A percentile compares a stretch with the other conserved stretches of the same genome.
phyloP scores from a whole-genome alignment of 1,140 invertebrate species.

The Papilio dardanus region DNA sequence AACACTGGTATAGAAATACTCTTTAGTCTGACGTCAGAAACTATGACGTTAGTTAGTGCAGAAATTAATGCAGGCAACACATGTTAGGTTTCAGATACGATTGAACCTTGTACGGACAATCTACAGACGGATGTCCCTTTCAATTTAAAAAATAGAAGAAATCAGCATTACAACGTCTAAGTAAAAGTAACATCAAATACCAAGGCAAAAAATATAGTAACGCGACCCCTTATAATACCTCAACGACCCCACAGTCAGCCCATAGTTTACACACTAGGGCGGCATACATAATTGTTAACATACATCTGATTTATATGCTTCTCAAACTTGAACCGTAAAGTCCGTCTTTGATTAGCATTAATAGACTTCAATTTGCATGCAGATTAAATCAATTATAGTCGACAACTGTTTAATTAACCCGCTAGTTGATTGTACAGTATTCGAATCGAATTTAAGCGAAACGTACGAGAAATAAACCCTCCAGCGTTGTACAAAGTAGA shows the following conservation, averaged over 20 bases:
- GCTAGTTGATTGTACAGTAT: not conserved
- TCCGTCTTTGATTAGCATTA: slow-evolving; percentile 17
- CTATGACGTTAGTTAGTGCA: not conserved
- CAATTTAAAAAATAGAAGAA: no score
- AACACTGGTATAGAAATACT: not conserved
- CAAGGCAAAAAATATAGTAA: not conserved
- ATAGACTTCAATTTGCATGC: slow-evolving; percentile 16
- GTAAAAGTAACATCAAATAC: no score
- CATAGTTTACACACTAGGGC: not conserved
- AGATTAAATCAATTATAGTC: slow-evolving; percentile 20
- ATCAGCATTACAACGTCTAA: no score
- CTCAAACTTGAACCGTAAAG: slow-evolving; percentile 16
- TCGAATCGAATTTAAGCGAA: not conserved
- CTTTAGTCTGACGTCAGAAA: no score
- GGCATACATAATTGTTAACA: slow-evolving; percentile 2
- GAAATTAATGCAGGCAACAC: no score
- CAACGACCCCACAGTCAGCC: not conserved
- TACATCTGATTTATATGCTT: slow-evolving; percentile 10
- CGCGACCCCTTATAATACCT: not conserved
- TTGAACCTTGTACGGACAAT: no score
- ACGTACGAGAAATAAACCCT: not conserved
- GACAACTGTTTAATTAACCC: slow-evolving; percentile 18
- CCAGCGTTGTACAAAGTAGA: not conserved
- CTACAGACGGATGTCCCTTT: no score
- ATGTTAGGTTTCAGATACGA: no score